Evolutionary conservation across 2,113 vertebrate species (phyloP).

Genomic region (Prionailurus bengalensis): DNA sequence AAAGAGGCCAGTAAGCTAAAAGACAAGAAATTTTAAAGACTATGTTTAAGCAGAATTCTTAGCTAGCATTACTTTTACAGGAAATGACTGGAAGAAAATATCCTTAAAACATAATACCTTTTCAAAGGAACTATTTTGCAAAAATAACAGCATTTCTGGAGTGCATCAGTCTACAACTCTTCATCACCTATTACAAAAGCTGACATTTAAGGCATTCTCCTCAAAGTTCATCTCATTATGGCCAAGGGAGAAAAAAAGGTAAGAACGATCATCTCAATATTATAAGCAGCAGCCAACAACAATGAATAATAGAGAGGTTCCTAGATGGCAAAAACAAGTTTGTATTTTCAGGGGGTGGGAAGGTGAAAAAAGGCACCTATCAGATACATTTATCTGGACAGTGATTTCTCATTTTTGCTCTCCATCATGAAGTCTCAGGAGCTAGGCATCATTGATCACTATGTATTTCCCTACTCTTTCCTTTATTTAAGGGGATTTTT

Average conservation of each 20-base stretch:
- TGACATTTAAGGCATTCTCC: neutral
- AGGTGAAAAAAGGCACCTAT: rapidly evolving
- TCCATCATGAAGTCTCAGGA: neutral
- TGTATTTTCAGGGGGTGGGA: neutral
- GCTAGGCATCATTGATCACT: neutral
- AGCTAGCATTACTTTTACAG: neutral
- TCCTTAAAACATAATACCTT: neutral
- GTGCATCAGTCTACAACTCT: neutral
- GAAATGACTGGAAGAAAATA: neutral
- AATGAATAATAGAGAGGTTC: neutral
- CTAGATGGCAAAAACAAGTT: neutral
- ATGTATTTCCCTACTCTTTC: neutral
- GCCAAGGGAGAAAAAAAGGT: neutral
- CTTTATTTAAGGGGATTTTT: neutral
- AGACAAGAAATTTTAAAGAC: conserved; percentile 39
- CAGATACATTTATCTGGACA: neutral
- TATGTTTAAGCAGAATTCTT: conserved; percentile 51
- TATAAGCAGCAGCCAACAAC: neutral
- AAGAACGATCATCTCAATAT: neutral
- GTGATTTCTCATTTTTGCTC: neutral
- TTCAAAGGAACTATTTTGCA: conserved; percentile 10
- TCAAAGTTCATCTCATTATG: neutral
- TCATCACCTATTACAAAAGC: neutral
- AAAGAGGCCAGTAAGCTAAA: neutral
- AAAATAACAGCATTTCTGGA: conserved; percentile 23